phyloP scores from a whole-genome alignment of 2,113 vertebrate genomes.

The Chamaetylas fuelleborni region DNA sequence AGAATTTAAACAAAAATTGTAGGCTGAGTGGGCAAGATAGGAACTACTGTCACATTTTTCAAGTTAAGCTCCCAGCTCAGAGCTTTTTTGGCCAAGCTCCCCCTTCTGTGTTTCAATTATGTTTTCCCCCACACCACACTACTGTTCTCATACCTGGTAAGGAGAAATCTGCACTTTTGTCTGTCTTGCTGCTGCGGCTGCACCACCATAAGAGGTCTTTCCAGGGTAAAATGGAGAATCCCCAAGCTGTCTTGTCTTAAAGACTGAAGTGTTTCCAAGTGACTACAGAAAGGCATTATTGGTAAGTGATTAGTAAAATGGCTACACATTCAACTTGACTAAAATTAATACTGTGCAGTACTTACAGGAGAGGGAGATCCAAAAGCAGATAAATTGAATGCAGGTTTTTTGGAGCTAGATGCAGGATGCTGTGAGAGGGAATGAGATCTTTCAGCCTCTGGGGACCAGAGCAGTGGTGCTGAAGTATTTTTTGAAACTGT shows the following conservation, averaged over 20 bases:
- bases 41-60: neutral
- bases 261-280: constrained; percentile 83
- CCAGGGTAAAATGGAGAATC: constrained; percentile 97
- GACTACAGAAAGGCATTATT: constrained; percentile 68
- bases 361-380: constrained; percentile 90
- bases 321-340: neutral
- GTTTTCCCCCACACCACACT: neutral
- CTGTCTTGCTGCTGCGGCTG: constrained; percentile 80
- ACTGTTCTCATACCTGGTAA: constrained; percentile 81
- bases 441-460: constrained; percentile 86
- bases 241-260: constrained; percentile 91
- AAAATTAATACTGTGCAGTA: constrained; percentile 28
- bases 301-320: constrained; percentile 24
- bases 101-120: neutral
- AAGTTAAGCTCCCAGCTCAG: neutral
- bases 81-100: neutral
- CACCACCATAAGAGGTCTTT: constrained; percentile 95
- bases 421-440: constrained; percentile 82
- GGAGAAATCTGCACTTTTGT: constrained; percentile 78
- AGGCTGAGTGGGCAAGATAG: neutral
- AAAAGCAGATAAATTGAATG: constrained; percentile 95
- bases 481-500: constrained; percentile 86
- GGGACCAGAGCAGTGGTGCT: constrained; percentile 87
- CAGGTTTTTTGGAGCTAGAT: constrained; percentile 87
- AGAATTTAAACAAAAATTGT: neutral